Base-by-base conservation (phyloP, 2,888 invertebrate genomes). In the Nymphalis c-album region DNA sequence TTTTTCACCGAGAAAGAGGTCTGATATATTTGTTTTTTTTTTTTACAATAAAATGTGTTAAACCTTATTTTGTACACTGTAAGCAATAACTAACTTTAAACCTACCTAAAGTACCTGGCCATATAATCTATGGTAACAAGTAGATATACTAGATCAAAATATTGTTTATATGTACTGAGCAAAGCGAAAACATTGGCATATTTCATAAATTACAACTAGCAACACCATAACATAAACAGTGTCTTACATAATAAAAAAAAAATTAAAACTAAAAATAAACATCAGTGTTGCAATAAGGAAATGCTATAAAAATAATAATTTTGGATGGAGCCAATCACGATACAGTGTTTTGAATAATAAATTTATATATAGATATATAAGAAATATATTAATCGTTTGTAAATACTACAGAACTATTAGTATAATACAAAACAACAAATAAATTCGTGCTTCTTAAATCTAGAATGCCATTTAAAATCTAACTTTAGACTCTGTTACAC, bases 371-470 rank as follows among this genome's bases (percentile, higher is more conserved):
- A 53, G 22, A 81, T 80, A 82, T 83, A 85, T 82, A 81, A 85
- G 77, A 84, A 86, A 87, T 90, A 89, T 86, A 89, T 88, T 88
- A 89, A 77, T 85, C 77, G 83, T 80, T 74, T 76, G 78, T 81
- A 82, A 80, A 79, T 88, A 79, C 84, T 88, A 88, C 79, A 81
- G 83, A 81, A 81, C 84, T 89, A 88, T 82, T 78, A 77, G 77
- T 84, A 82, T 83, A 83, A 83, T 86, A 89, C 85, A 91, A 88
- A 91, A 86, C 84, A 91, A 91, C 88, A 91, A 91, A 91, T 91
- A 92, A 91, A 92, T 91, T 91, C 91, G 91, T 92, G 91, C 90
- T 80, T 81, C 87, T 91, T 91, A 91, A 46, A 78, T 76, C 88
- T 90, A 91, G 76, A 88, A 90, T 87, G 88, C 87, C 86, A 83